Evolutionary conservation across 2,888 invertebrate genomes (phyloP).

Genomic region (Colostygia pectinataria): DNA sequence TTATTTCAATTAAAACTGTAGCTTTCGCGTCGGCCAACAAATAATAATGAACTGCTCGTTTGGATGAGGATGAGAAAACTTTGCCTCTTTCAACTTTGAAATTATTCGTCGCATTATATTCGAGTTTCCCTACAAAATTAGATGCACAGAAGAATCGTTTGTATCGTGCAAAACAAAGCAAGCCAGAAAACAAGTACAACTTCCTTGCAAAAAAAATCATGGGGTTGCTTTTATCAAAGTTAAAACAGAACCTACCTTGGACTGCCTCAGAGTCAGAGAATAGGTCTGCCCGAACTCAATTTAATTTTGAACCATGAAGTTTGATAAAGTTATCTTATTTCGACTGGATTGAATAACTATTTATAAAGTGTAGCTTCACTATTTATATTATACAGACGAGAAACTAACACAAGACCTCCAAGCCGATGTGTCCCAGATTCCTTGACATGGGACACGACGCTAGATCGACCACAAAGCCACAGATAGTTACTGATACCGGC

Average conservation of each 20-base stretch:
- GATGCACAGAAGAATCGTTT: background rate
- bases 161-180: background rate
- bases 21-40: slow-evolving; percentile 58
- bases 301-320: too few relatives aligned
- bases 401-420: slow-evolving; percentile 14
- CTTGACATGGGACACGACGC: slow-evolving; percentile 36
- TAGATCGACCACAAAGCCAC: slow-evolving; percentile 35
- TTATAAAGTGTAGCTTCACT: too few relatives aligned
- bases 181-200: background rate
- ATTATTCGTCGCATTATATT: slow-evolving; percentile 46
- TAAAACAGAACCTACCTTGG: too few relatives aligned
- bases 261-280: too few relatives aligned
- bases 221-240: too few relatives aligned
- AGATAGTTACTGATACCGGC: slow-evolving; percentile 34
- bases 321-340: too few relatives aligned
- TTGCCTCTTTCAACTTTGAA: slow-evolving; percentile 51
- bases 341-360: too few relatives aligned
- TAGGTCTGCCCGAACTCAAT: too few relatives aligned
- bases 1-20: slow-evolving; percentile 69
- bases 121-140: slow-evolving; percentile 23
- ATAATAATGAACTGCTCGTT: slow-evolving; percentile 71
- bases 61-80: slow-evolving; percentile 65
- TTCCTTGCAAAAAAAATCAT: too few relatives aligned
- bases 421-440: slow-evolving; percentile 29
- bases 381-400: background rate